phyloP scores from a whole-genome alignment of 2,113 vertebrate genomes.

The Leucosticte australis region DNA sequence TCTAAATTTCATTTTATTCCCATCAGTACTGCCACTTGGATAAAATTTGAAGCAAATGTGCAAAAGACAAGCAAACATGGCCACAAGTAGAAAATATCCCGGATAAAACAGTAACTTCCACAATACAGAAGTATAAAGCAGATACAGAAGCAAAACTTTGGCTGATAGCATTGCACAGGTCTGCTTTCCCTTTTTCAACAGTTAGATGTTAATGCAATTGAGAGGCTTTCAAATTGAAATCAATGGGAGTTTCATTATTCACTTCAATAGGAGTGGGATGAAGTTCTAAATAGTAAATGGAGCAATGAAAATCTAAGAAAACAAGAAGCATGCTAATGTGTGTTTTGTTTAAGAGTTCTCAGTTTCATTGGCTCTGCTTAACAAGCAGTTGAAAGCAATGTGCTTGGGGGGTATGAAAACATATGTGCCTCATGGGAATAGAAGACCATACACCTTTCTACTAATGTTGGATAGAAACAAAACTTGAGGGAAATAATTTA shows the following conservation, averaged over 20 bases:
- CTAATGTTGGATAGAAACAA: not conserved
- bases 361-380: not conserved
- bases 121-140: not conserved
- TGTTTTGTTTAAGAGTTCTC: slow-evolving; percentile 44
- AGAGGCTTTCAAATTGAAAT: slow-evolving; percentile 46
- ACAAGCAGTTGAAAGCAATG: not conserved
- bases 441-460: not conserved
- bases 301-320: slow-evolving; percentile 37
- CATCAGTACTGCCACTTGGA: not conserved
- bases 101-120: not conserved
- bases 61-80: not conserved
- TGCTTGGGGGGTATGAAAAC: not conserved
- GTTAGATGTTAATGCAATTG: not conserved
- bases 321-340: slow-evolving; percentile 14
- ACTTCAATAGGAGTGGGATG: slow-evolving; percentile 8
- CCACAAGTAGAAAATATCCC: not conserved
- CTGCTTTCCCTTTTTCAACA: not conserved
- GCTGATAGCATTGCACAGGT: not conserved
- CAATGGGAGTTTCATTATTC: slow-evolving; percentile 45
- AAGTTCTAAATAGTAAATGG: slow-evolving; percentile 35
- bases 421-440: not conserved
- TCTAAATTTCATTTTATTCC: not conserved
- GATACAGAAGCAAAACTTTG: not conserved
- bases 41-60: not conserved
- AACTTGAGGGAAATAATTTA: not conserved